Evolutionary conservation across 2,888 invertebrate genomes (phyloP).

Genomic region (Megaustenia siamemsis): DNA sequence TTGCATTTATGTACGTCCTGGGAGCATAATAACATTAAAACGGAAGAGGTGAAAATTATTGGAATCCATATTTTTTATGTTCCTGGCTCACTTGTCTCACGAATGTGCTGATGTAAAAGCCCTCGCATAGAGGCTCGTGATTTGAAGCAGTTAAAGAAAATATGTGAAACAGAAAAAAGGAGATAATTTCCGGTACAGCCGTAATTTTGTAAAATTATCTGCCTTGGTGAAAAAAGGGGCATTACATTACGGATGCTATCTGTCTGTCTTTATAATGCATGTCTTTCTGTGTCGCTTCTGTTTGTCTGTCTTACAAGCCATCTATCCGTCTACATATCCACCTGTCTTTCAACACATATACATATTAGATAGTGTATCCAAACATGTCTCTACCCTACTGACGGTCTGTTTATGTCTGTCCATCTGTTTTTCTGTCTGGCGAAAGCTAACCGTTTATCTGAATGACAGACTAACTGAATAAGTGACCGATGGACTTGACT

Average conservation of each 20-base stretch:
- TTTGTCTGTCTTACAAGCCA: background rate
- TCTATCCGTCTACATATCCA: background rate
- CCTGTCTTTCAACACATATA: background rate
- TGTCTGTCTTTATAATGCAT: background rate
- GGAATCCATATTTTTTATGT: too few relatives aligned
- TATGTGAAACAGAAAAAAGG: background rate
- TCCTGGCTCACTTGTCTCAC: too few relatives aligned
- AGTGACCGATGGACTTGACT: too few relatives aligned
- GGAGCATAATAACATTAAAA: too few relatives aligned
- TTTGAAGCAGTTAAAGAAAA: background rate
- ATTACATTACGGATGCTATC: background rate
- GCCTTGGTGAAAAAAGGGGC: background rate
- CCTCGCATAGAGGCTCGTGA: too few relatives aligned
- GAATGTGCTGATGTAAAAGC: too few relatives aligned
- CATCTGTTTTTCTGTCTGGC: background rate
- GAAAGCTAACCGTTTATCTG: too few relatives aligned
- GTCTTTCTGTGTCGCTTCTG: background rate
- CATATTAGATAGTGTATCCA: background rate
- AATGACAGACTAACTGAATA: too few relatives aligned
- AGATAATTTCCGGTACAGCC: background rate
- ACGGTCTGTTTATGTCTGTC: background rate
- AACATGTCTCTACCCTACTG: background rate
- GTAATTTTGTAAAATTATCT: background rate
- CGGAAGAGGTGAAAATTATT: too few relatives aligned
- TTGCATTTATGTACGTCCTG: too few relatives aligned